Evolutionary conservation across 2,797 vertebrate species (phyloP).

Genomic region (Anguilla obscura): DNA sequence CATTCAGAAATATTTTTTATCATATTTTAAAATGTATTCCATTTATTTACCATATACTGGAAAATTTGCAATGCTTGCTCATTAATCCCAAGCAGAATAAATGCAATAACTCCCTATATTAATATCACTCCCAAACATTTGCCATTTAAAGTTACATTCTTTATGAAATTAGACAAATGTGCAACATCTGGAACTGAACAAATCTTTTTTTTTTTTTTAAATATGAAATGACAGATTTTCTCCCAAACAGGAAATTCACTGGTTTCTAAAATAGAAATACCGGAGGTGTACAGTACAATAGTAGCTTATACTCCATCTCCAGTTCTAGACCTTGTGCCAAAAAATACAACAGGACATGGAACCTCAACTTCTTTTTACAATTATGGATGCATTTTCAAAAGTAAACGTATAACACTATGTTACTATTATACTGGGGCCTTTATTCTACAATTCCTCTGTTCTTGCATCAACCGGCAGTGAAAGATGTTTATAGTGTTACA

Average conservation of each 20-base stretch:
- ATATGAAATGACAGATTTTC: not conserved
- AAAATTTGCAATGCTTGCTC: not conserved
- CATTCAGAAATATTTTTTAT: not conserved
- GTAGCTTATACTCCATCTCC: not conserved
- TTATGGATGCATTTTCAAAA: not conserved
- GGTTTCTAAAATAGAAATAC: not conserved
- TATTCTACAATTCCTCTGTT: not conserved
- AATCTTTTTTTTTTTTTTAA: slow-evolving; percentile 12
- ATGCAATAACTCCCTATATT: not conserved
- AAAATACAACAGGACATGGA: not conserved
- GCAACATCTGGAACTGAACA: not conserved
- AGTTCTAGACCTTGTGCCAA: not conserved
- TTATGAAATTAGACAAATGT: not conserved
- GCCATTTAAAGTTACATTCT: not conserved
- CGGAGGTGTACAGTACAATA: not conserved
- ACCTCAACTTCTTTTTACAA: not conserved
- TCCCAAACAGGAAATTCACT: slow-evolving; percentile 3
- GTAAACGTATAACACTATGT: not conserved
- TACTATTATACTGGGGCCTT: not conserved
- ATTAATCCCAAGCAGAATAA: not conserved
- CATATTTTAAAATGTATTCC: not conserved
- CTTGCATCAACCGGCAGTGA: not conserved
- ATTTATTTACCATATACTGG: not conserved
- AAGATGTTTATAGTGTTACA: slow-evolving; percentile 26
- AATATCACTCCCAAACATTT: not conserved